A percentile compares a stretch with the other conserved stretches of the same genome.
These are phyloP conservation scores for Ceryle rudis DNA, from an alignment of 2,797 vertebrate genomes.

Conservation along the genomic window DNA sequence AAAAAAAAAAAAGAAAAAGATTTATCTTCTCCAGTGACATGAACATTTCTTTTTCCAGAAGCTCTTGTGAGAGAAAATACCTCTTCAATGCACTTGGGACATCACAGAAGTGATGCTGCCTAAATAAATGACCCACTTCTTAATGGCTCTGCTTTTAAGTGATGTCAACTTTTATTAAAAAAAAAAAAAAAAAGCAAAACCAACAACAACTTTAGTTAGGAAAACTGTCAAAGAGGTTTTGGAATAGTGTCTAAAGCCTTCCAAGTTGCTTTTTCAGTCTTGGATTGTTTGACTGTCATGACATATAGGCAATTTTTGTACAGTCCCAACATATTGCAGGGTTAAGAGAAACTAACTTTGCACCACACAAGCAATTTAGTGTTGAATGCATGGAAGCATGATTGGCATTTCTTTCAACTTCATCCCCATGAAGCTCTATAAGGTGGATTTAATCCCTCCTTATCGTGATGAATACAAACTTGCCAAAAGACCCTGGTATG, in stretches of 20 bases:
- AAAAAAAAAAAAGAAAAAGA: no score
- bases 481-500: neutral
- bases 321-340: neutral
- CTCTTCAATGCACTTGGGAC: neutral
- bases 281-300: neutral
- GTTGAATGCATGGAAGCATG: neutral
- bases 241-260: neutral
- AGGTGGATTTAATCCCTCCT: neutral
- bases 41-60: neutral
- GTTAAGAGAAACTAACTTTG: neutral
- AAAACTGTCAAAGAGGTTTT: neutral
- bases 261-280: neutral
- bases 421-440: neutral
- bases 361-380: neutral
- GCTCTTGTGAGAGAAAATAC: neutral
- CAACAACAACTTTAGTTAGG: neutral
- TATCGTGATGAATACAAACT: neutral
- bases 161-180: no score
- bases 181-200: neutral
- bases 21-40: neutral
- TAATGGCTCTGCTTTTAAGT: conserved; percentile 1
- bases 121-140: neutral
- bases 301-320: neutral
- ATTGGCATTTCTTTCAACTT: neutral
- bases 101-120: neutral